Conservation (phyloP, 2,888 invertebrate species). For the Bellardia bayeri region DNA sequence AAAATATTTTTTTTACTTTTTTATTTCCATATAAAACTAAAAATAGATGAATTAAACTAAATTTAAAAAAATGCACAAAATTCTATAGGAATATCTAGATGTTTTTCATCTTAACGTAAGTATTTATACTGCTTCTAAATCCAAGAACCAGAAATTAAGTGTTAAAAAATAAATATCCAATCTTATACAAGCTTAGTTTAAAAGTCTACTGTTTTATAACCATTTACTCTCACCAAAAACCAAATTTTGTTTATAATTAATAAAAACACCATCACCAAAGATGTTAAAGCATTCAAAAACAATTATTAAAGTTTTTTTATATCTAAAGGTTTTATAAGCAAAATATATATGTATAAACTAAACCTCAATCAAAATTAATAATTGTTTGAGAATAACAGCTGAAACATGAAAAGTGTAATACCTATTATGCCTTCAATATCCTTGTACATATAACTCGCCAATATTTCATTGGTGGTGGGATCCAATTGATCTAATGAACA, state of each 20-base stretch:
- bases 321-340: neutral
- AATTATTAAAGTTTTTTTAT: neutral
- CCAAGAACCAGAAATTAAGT: no score
- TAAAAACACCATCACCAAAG: constrained; percentile 5
- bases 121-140: no score
- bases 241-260: neutral
- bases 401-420: constrained; percentile 77
- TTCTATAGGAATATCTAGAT: no score
- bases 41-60: no score
- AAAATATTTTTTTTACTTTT: no score
- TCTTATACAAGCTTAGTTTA: no score
- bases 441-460: constrained; percentile 94
- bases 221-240: neutral
- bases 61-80: no score
- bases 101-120: no score
- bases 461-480: constrained; percentile 91
- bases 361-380: neutral
- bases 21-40: no score
- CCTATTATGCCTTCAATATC: constrained; percentile 91
- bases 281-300: neutral
- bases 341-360: neutral
- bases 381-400: constrained; percentile 37
- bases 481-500: constrained; percentile 96
- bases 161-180: no score
- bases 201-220: no score